phyloP scores from a whole-genome alignment of 2,797 vertebrate species.

The Lycodopsis pacificus region DNA sequence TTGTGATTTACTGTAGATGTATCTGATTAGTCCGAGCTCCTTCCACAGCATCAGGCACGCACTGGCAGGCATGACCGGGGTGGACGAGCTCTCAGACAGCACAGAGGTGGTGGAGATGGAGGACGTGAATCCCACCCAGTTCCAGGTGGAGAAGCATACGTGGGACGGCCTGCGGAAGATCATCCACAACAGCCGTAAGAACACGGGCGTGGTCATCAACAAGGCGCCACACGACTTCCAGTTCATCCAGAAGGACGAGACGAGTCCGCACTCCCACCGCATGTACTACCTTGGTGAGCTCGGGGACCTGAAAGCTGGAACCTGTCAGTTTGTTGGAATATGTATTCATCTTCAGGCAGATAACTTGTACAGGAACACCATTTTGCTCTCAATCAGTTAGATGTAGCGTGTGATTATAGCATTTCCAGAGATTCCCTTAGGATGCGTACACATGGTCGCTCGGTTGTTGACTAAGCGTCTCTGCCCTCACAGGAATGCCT shows the following conservation, averaged over 20 bases:
- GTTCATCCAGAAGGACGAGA: conserved; percentile 92
- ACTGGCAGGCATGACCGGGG: conserved; percentile 86
- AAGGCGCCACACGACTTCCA: conserved; percentile 97
- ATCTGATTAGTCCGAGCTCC: conserved; percentile 17
- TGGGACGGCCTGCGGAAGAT: conserved; percentile 94
- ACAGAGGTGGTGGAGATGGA: conserved; percentile 90
- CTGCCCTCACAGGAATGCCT: conserved; percentile 89
- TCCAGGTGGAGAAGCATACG: conserved; percentile 93
- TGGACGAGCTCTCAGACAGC: conserved; percentile 86
- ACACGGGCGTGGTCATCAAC: conserved; percentile 91
- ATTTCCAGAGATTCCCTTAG: neutral
- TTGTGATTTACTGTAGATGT: neutral
- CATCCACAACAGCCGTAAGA: conserved; percentile 94
- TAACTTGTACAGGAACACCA: neutral
- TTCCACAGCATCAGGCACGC: conserved; percentile 49
- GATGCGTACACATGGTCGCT: neutral
- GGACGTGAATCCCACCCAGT: conserved; percentile 84
- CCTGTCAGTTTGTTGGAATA: neutral
- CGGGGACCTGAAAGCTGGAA: neutral
- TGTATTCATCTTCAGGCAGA: neutral
- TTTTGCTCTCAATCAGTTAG: conserved; percentile 21
- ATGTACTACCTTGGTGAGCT: conserved; percentile 94
- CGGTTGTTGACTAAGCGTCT: neutral
- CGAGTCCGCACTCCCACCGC: conserved; percentile 92
- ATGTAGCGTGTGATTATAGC: neutral